Evolutionary conservation across 2,888 invertebrate species (phyloP).

Genomic region (Athalia cordata): DNA sequence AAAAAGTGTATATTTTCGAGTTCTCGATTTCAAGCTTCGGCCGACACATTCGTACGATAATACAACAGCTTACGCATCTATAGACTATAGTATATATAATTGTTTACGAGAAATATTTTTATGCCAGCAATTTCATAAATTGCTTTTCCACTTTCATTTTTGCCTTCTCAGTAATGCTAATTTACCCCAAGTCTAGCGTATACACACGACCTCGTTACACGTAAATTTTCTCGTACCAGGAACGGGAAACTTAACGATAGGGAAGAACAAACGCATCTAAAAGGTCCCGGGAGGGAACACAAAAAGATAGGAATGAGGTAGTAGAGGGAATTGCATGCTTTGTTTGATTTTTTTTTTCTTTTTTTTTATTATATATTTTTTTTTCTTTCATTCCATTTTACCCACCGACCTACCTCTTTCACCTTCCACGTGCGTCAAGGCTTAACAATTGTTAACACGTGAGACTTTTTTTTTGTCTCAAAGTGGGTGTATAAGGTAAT

Average conservation of each 20-base stretch:
- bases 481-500: slow-evolving; percentile 15
- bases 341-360: background rate
- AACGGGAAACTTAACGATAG: slow-evolving; percentile 14
- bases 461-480: slow-evolving; percentile 1
- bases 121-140: slow-evolving; percentile 37
- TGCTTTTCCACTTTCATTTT: slow-evolving; percentile 19
- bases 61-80: background rate
- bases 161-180: slow-evolving; percentile 27
- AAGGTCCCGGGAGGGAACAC: background rate
- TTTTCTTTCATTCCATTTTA: background rate
- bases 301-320: background rate
- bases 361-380: background rate
- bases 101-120: slow-evolving; percentile 36
- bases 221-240: background rate
- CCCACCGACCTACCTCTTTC: too few species aligned
- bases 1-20: background rate
- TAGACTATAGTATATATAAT: background rate
- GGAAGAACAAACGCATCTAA: slow-evolving; percentile 22
- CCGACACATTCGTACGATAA: too few species aligned
- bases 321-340: slow-evolving; percentile 5
- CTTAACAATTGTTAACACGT: slow-evolving; percentile 26
- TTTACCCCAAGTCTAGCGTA: background rate
- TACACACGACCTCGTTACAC: background rate
- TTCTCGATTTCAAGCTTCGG: background rate
- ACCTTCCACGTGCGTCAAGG: slow-evolving; percentile 25